These are phyloP conservation scores for Yasuhikotakia modesta DNA, from an alignment of 2,797 vertebrate genomes.

Conservation along the genomic window DNA sequence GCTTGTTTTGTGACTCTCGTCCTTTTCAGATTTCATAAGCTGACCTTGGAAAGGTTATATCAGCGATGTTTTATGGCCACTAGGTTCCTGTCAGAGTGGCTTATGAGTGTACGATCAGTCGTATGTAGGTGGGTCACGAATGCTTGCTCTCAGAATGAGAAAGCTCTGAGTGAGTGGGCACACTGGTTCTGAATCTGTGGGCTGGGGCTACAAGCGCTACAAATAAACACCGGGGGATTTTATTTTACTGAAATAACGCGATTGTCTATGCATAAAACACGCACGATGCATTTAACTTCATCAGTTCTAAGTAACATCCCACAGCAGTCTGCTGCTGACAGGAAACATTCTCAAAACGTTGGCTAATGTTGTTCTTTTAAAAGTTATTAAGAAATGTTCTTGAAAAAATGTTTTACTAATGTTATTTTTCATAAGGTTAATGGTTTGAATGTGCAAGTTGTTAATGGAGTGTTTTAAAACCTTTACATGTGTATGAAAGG, in stretches of 20 bases:
- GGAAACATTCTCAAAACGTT: too few species aligned
- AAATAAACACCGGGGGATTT: slow-evolving; percentile 57
- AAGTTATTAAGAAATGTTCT: too few species aligned
- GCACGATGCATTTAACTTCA: background rate
- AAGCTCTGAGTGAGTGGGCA: slow-evolving; percentile 50
- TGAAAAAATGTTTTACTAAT: too few species aligned
- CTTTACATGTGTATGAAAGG: too few species aligned
- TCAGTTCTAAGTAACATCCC: background rate
- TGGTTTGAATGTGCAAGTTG: too few species aligned
- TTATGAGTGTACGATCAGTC: slow-evolving; percentile 40
- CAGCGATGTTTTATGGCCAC: slow-evolving; percentile 51
- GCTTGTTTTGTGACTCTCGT: slow-evolving; percentile 23
- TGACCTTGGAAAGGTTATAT: slow-evolving; percentile 20
- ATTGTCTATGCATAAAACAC: slow-evolving; percentile 3
- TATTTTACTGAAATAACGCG: slow-evolving; percentile 38
- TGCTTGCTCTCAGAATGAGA: slow-evolving; percentile 54
- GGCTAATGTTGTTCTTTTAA: too few species aligned
- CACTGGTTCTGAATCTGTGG: slow-evolving; percentile 53
- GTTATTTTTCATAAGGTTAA: too few species aligned
- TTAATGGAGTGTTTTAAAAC: too few species aligned
- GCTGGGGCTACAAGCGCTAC: slow-evolving; percentile 51
- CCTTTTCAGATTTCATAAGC: slow-evolving; percentile 35
- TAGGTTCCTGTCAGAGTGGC: slow-evolving; percentile 47
- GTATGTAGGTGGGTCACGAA: slow-evolving; percentile 54
- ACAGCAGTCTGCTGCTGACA: background rate